These are phyloP conservation scores for Venturia canescens DNA, from an alignment of 1,140 invertebrate genomes.

Conservation along the genomic window DNA sequence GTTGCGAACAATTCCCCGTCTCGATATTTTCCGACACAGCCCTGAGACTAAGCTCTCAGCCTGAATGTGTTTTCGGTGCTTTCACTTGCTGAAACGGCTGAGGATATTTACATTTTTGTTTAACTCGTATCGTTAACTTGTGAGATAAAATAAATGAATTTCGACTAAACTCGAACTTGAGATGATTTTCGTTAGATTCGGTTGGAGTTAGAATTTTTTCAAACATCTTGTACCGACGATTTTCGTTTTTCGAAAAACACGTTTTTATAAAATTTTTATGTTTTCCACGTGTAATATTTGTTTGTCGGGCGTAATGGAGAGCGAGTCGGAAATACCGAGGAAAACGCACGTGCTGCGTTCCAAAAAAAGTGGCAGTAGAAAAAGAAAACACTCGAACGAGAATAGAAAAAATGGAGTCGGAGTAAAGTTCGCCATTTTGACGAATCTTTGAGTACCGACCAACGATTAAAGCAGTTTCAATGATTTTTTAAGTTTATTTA, in stretches of 20 bases:
- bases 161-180: too few species aligned
- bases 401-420: neutral
- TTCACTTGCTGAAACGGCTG: too few species aligned
- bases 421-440: neutral
- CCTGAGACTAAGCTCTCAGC: too few species aligned
- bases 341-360: conserved; percentile 8
- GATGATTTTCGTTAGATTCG: too few species aligned
- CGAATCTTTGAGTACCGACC: neutral
- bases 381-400: neutral
- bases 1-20: too few species aligned
- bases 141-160: too few species aligned
- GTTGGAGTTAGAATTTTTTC: neutral
- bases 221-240: neutral
- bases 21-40: too few species aligned
- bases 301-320: neutral
- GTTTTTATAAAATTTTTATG: neutral
- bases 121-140: too few species aligned
- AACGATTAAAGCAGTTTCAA: neutral
- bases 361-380: neutral
- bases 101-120: too few species aligned
- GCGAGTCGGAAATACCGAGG: neutral
- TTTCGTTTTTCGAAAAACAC: neutral
- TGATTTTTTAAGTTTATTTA: neutral
- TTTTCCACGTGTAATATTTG: neutral
- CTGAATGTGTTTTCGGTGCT: too few species aligned